Evolutionary conservation across 2,797 vertebrate species (phyloP).

Genomic region (Melanotaenia nigrans): DNA sequence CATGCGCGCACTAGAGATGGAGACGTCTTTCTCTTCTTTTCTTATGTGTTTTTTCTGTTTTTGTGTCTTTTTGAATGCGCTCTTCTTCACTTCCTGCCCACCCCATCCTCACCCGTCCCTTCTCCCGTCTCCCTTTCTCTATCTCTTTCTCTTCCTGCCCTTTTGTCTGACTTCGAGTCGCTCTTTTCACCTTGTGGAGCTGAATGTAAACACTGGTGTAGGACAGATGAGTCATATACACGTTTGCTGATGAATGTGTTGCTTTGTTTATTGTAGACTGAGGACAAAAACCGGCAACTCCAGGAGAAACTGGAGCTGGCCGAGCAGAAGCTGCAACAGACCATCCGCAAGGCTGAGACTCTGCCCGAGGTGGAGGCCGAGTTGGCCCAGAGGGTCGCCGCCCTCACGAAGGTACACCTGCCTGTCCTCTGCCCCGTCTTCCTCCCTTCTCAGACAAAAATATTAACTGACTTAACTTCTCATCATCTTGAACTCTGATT

Average conservation of each 20-base stretch:
- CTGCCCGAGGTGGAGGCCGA: slow-evolving; percentile 96
- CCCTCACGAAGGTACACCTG: slow-evolving; percentile 90
- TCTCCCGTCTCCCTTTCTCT: slow-evolving; percentile 2
- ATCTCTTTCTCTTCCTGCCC: slow-evolving; percentile 1
- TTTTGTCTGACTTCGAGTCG: background rate
- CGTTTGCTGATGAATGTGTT: slow-evolving; percentile 17
- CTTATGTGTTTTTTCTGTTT: slow-evolving; percentile 36
- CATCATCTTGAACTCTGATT: background rate
- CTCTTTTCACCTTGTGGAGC: slow-evolving; percentile 11
- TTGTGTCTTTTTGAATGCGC: slow-evolving; percentile 56
- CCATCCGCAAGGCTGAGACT: slow-evolving; percentile 93
- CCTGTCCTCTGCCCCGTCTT: too few relatives aligned
- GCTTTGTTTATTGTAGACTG: slow-evolving; percentile 80
- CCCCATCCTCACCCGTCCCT: slow-evolving; percentile 25
- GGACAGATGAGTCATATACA: slow-evolving; percentile 1
- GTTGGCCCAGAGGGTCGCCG: slow-evolving; percentile 93
- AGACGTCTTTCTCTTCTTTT: slow-evolving; percentile 51
- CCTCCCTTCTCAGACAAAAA: too few relatives aligned
- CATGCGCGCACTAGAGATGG: slow-evolving; percentile 50
- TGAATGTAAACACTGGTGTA: slow-evolving; percentile 7
- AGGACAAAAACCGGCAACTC: slow-evolving; percentile 92
- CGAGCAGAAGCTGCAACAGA: slow-evolving; percentile 97
- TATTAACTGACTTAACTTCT: background rate
- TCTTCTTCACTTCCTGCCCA: slow-evolving; percentile 51
- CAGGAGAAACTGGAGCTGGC: slow-evolving; percentile 95